A percentile compares a stretch with the other conserved stretches of the same genome.
These are phyloP conservation scores for Augochlorella aurata DNA, from an alignment of 2,888 invertebrate genomes.

Conservation along the genomic window DNA sequence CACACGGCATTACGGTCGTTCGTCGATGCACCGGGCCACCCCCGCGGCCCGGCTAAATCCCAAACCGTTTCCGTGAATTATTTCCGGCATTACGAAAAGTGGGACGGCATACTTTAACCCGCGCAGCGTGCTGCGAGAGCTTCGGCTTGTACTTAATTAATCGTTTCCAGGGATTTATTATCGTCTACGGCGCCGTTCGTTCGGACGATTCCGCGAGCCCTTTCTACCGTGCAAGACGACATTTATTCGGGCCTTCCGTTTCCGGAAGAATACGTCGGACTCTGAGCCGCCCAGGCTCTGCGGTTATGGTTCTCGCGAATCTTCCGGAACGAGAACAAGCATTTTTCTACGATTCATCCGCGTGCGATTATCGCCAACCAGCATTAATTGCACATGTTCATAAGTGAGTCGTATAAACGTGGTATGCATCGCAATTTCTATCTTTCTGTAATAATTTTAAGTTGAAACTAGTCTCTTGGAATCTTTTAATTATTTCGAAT, in stretches of 20 bases:
- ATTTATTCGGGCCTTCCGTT: constrained; percentile 50
- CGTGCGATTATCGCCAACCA: too few species aligned
- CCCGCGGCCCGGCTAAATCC: constrained; percentile 56
- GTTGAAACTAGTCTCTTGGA: too few species aligned
- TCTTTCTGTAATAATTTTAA: too few species aligned
- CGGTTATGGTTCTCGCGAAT: too few species aligned
- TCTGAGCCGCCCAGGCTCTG: too few species aligned
- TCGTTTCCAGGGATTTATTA: constrained; percentile 64
- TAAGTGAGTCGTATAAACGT: too few species aligned
- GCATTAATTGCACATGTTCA: too few species aligned
- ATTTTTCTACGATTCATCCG: neutral
- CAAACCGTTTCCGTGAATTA: constrained; percentile 69
- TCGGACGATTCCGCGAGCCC: constrained; percentile 50
- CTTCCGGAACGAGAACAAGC: too few species aligned
- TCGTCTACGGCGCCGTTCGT: constrained; percentile 49
- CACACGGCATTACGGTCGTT: constrained; percentile 41
- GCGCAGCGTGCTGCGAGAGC: constrained; percentile 54
- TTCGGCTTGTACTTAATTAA: constrained; percentile 64
- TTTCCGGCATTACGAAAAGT: constrained; percentile 69
- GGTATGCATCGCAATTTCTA: too few species aligned
- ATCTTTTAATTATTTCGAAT: too few species aligned
- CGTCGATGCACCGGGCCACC: constrained; percentile 56
- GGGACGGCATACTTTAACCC: constrained; percentile 67
- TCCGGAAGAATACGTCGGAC: neutral
- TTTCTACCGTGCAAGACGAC: constrained; percentile 48